Base-by-base conservation (phyloP, 2,797 vertebrate genomes). In the Chiroxiphia lanceolata region DNA sequence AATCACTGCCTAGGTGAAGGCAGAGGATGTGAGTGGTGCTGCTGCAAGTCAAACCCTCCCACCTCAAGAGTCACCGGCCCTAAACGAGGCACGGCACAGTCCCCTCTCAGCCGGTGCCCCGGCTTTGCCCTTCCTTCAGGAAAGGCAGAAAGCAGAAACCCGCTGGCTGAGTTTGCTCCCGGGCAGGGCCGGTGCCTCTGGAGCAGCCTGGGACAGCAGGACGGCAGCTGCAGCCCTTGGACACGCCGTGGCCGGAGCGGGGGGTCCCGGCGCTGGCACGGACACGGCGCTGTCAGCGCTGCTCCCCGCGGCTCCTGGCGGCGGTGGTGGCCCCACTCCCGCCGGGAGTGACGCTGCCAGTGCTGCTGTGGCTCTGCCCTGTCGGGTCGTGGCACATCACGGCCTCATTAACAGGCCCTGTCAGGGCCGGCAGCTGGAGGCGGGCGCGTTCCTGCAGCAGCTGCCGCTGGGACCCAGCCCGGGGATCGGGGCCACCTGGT, bases 361-460 rank as follows among this genome's bases (percentile, higher is more conserved):
- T 84, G 95, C 60, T 70, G 93, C 92, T 63, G 95, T 9, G 95
- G 97, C 90, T 96, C 15, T 48, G 63, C 65, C 26, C 95, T 97
- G 97, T 97, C 98, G 96, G 70, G 94, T 92, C 85, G 9, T 8
- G 63, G 94, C 79, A 92, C 96, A 97, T 98, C 98, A 97, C 96
- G 83, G 95, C 96, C 97, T 93, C 97, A 98, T 98, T 98, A 98
- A 98, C 97, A 85, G 53, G 4, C 97, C 97, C 95, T 97, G 98
- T 97, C 98, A 97, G 97, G 97, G 91, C 96, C 96, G 36, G 97
- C 36, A 33, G 95, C 70, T 91, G 95, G 94, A 94, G 94, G 94
- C 14, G 6, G 96, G 92, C 96, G 56, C 2, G 51, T 87, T 40
- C 40, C 97, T 80, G 93, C 78, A 93, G 96, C 97, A 98, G 97